Conservation (phyloP, 2,113 vertebrate genomes). For the Apaloderma vittatum region DNA sequence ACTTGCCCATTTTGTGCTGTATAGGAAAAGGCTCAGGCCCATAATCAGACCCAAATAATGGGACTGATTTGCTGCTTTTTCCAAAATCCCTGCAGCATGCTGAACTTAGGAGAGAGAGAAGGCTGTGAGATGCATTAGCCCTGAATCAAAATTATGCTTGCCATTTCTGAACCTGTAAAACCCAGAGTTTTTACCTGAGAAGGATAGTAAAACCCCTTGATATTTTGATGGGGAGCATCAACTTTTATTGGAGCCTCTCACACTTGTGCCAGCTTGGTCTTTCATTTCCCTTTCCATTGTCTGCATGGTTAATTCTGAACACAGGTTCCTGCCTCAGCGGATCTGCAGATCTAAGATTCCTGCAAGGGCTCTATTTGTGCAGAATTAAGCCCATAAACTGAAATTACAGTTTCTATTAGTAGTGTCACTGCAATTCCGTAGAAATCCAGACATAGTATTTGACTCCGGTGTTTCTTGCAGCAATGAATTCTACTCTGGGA, state of each 20-base stretch:
- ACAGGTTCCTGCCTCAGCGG: not conserved
- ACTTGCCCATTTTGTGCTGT: not conserved
- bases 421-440: not conserved
- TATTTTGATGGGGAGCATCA: not conserved
- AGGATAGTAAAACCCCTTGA: not conserved
- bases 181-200: not conserved
- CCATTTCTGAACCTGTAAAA: not conserved
- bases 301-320: not conserved
- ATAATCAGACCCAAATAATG: not conserved
- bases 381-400: not conserved
- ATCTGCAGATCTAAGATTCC: not conserved
- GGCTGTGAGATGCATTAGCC: not conserved
- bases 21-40: not conserved
- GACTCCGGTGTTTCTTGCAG: conserved; percentile 17
- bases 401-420: conserved; percentile 12
- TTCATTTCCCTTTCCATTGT: not conserved
- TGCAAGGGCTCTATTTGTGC: not conserved
- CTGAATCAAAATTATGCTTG: not conserved
- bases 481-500: conserved; percentile 25
- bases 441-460: conserved; percentile 30
- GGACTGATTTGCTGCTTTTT: not conserved
- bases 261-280: not conserved
- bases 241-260: not conserved
- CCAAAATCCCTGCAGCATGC: not conserved
- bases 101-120: not conserved